Base-by-base conservation (phyloP, 2,113 vertebrate genomes). In the Melanerpes aurifrons region DNA sequence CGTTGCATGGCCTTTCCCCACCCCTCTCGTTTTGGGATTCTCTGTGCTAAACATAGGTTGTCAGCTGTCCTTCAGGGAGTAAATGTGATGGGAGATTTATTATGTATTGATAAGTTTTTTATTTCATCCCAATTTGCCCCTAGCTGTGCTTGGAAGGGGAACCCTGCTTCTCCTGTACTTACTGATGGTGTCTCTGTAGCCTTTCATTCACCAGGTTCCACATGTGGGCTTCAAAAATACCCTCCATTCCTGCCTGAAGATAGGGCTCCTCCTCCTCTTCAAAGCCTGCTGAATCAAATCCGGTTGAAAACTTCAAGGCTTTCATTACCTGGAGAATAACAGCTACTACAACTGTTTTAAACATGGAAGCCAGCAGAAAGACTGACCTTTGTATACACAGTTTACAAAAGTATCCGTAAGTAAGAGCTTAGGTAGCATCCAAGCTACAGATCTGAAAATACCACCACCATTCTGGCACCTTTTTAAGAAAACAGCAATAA, bases 1-100 rank as follows among this genome's bases (percentile, higher is more conserved):
- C 2, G 0, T 31, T 24, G 8, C 15, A 0, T 2, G 6, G 31
- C 19, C 12, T 69, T 26, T 47, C 15, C 59, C 11, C 32, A 37
- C 3, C 9, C 3, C 9, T 29, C 57, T 69, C 14, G 1, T 61
- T 14, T 19, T 10, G 61, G 22, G 24, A 21, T 62, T 15, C 45
- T 21, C 26, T 12, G 6, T 50, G n/a, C 20, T 8, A 15, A 7
- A 21, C 47, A 9, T 9, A 28, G 32, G 17, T 19, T 47, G 17
- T 28, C 78, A 82, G 32, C 21, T 69, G 37, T 50, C 32, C 48
- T 48, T 47, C 54, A 66, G 59, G 56, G 9, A 32, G 4, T 0
- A 37, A 24, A 15, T 5, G 10, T n/a, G 21, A 10, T 72, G 53
- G 53, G 10, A 62, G 13, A 29, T 21, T 31, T 32, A n/a, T 3